A percentile compares a stretch with the other conserved stretches of the same genome.
phyloP scores from a whole-genome alignment of 2,113 vertebrate genomes.

The Uria lomvia region DNA sequence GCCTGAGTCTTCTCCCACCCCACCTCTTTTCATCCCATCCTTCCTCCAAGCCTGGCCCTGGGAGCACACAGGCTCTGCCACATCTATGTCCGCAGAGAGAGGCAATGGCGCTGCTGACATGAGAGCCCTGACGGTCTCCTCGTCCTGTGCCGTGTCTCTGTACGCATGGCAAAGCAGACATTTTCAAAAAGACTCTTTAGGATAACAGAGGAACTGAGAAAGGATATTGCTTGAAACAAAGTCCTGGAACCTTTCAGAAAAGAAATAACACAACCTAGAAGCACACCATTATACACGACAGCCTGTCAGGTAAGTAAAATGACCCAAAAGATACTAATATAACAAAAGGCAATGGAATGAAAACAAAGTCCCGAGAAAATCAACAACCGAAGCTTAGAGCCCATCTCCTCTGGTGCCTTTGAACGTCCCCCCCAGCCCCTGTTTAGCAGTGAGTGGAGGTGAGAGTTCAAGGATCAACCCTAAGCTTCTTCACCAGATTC shows the following conservation, averaged over 20 bases:
- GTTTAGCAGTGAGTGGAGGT: not conserved
- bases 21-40: not conserved
- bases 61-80: not conserved
- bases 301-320: not conserved
- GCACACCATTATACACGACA: not conserved
- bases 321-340: not conserved
- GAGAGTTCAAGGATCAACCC: not conserved
- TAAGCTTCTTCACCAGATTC: not conserved
- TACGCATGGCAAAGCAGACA: not conserved
- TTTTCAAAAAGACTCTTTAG: not conserved
- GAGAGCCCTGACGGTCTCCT: not conserved
- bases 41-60: not conserved
- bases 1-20: not conserved
- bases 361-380: not conserved
- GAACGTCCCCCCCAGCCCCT: not conserved
- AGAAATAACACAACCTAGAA: not conserved
- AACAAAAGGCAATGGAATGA: not conserved
- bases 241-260: not conserved
- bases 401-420: not conserved
- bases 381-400: not conserved
- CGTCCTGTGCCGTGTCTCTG: not conserved
- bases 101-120: rapidly evolving
- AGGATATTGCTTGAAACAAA: not conserved
- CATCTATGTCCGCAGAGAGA: not conserved
- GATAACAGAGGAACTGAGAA: not conserved